Conservation (phyloP, 2,888 invertebrate species). For the Noctua pronuba region DNA sequence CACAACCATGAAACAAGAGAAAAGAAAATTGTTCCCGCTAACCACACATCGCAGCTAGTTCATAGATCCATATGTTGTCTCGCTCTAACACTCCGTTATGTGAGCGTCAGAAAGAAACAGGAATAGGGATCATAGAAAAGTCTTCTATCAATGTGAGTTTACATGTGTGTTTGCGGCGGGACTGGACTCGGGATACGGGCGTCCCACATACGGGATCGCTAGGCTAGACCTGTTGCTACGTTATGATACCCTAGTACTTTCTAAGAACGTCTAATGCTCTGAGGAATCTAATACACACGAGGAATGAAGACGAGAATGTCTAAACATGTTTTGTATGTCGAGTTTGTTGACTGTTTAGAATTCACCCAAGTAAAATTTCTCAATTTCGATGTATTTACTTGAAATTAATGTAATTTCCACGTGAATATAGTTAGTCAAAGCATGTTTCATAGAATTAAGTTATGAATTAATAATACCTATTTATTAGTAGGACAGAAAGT, state of each 20-base stretch:
- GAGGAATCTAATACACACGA: conserved; percentile 77
- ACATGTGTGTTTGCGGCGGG: conserved; percentile 76
- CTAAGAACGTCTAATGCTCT: conserved; percentile 90
- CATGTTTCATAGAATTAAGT: conserved; percentile 6
- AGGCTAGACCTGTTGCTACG: conserved; percentile 78
- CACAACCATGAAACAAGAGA: conserved; percentile 33
- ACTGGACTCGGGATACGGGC: conserved; percentile 75
- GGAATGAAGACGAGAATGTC: conserved; percentile 41
- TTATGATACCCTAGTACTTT: conserved; percentile 87
- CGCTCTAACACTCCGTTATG: conserved; percentile 61
- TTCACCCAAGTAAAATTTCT: conserved; percentile 3
- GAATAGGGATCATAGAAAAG: conserved; percentile 84
- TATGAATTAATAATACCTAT: conserved; percentile 15
- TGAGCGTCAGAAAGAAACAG: conserved; percentile 73
- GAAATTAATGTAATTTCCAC: conserved; percentile 21
- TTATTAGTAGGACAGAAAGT: conserved; percentile 20
- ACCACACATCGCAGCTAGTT: conserved; percentile 62
- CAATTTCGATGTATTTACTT: conserved; percentile 3
- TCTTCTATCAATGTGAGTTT: conserved; percentile 70
- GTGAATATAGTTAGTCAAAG: conserved; percentile 31
- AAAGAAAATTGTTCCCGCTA: conserved; percentile 55
- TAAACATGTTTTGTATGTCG: conserved; percentile 30
- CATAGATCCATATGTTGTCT: conserved; percentile 71
- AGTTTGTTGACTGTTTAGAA: conserved; percentile 9
- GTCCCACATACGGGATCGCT: conserved; percentile 80